phyloP scores from a whole-genome alignment of 2,113 vertebrate genomes.

The Datnioides undecimradiatus region DNA sequence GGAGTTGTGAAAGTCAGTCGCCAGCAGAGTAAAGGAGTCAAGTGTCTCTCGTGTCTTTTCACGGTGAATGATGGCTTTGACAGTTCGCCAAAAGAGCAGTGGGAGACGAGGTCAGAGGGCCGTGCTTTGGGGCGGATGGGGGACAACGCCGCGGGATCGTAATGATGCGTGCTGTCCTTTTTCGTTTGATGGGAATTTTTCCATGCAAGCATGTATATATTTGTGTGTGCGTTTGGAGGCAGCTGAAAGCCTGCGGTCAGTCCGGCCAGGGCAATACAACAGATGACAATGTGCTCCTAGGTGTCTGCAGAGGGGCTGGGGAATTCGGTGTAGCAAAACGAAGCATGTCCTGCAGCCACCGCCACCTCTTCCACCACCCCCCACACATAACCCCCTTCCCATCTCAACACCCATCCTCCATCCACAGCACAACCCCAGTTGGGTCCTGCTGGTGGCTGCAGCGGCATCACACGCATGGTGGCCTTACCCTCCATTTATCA shows the following conservation, averaged over 20 bases:
- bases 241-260: slow-evolving; percentile 80
- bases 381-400: slow-evolving; percentile 6
- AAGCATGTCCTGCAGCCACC: slow-evolving; percentile 66
- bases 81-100: slow-evolving; percentile 84
- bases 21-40: slow-evolving; percentile 76
- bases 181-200: slow-evolving; percentile 46
- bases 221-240: slow-evolving; percentile 47
- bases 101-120: slow-evolving; percentile 71
- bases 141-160: slow-evolving; percentile 51
- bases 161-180: slow-evolving; percentile 61
- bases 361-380: slow-evolving; percentile 13
- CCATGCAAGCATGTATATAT: slow-evolving; percentile 41
- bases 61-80: slow-evolving; percentile 85
- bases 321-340: slow-evolving; percentile 60
- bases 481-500: slow-evolving; percentile 76
- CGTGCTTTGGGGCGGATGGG: slow-evolving; percentile 56
- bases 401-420: slow-evolving; percentile 48
- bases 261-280: slow-evolving; percentile 31
- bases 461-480: slow-evolving; percentile 59
- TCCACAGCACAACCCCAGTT: slow-evolving; percentile 25
- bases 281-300: slow-evolving; percentile 26
- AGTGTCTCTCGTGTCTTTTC: slow-evolving; percentile 79
- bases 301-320: neutral
- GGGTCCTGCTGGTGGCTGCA: slow-evolving; percentile 77
- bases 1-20: slow-evolving; percentile 76